Evolutionary conservation across 1,140 invertebrate species (phyloP).

Genomic region (Cyphomyrmex costatus): DNA sequence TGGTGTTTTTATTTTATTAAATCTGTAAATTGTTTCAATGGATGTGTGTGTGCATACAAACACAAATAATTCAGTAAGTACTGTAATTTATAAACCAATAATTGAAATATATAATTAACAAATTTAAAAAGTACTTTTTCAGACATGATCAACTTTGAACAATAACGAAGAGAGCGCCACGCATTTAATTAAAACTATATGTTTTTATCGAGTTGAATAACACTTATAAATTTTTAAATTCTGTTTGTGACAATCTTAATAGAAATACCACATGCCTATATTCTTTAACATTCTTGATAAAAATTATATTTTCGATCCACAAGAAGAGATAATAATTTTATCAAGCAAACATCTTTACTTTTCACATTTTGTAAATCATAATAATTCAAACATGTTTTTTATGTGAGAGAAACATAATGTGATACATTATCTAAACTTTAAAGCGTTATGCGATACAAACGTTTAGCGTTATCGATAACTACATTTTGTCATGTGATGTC

Average conservation of each 20-base stretch:
- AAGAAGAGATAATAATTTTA: background rate
- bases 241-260: no score
- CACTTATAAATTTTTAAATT: background rate
- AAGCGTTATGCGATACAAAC: background rate
- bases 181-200: background rate
- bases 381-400: background rate
- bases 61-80: background rate
- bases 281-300: background rate
- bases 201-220: background rate
- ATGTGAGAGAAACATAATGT: background rate
- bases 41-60: no score
- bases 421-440: constrained; percentile 15
- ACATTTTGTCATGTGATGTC: constrained; percentile 3
- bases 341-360: background rate
- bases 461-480: constrained; percentile 14
- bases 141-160: background rate
- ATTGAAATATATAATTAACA: background rate
- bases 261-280: background rate
- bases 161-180: background rate
- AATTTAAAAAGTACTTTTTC: background rate
- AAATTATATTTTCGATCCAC: background rate
- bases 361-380: background rate
- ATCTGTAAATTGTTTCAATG: background rate
- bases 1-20: background rate
- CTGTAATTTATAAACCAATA: background rate